Conservation (phyloP, 2,797 vertebrate species). For the Sebastes umbrosus region DNA sequence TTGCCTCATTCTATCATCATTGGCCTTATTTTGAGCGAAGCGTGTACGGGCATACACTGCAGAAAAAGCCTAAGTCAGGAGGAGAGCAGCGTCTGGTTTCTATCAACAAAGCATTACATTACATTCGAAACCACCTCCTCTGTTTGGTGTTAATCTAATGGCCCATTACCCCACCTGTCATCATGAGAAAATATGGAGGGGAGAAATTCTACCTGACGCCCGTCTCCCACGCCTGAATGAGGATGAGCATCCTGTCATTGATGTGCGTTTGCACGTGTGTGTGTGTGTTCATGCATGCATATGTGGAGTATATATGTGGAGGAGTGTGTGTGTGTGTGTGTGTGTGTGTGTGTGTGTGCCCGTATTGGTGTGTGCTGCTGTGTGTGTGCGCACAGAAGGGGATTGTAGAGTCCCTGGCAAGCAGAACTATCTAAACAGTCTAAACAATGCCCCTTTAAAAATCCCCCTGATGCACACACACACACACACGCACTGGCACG, state of each 20-base stretch:
- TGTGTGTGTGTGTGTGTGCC: conserved; percentile 9
- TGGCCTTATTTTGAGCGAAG: conserved; percentile 76
- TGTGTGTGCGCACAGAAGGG: conserved; percentile 24
- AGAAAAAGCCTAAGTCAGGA: conserved; percentile 56
- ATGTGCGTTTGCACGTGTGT: neutral
- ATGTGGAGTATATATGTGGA: neutral
- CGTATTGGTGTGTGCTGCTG: conserved; percentile 17
- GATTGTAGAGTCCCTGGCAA: conserved; percentile 57
- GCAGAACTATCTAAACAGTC: conserved; percentile 58
- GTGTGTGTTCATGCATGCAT: conserved; percentile 7
- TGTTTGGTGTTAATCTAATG: conserved; percentile 70
- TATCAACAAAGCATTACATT: conserved; percentile 64
- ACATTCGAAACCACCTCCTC: conserved; percentile 58
- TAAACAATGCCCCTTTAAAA: conserved; percentile 65
- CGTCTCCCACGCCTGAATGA: conserved; percentile 40
- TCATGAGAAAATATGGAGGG: conserved; percentile 42
- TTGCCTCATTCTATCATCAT: conserved; percentile 84
- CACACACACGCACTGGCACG: neutral
- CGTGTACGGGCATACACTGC: conserved; percentile 45
- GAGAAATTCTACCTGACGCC: conserved; percentile 38
- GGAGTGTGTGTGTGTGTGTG: conserved; percentile 15
- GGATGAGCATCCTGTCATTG: conserved; percentile 35
- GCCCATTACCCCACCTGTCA: conserved; percentile 75
- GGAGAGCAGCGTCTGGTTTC: conserved; percentile 55
- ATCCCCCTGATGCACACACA: conserved; percentile 15